Evolutionary conservation across 30 jellyfish, hydroid and myxozoan species (phyloP).

Genomic region (Cassiopea andromeda): DNA sequence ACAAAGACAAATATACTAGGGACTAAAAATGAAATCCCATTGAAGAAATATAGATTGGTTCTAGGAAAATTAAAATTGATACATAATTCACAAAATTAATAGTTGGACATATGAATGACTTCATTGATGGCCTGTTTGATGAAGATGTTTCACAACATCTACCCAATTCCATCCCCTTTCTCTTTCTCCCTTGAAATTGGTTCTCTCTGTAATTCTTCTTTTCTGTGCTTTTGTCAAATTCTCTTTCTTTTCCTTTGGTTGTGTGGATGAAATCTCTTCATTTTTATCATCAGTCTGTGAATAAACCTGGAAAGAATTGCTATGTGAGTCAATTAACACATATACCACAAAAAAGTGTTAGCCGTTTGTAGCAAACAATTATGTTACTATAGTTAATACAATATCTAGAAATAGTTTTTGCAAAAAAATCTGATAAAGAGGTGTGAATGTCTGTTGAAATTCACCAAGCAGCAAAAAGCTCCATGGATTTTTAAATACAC

Average conservation of each 20-base stretch:
- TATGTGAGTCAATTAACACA: background rate
- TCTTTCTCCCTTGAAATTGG: conserved; percentile 93
- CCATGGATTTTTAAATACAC: too few species aligned
- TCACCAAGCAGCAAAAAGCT: too few species aligned
- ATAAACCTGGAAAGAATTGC: conserved; percentile 8
- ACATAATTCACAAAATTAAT: background rate
- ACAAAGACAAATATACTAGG: too few species aligned
- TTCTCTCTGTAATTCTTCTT: conserved; percentile 87
- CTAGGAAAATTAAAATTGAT: too few species aligned
- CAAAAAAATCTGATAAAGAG: too few species aligned
- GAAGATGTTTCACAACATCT: conserved; percentile 90
- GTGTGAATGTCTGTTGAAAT: too few species aligned
- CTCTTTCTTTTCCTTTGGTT: conserved; percentile 83
- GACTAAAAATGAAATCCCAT: too few species aligned
- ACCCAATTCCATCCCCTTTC: conserved; percentile 99
- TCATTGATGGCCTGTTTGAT: conserved; percentile 74
- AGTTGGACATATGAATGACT: background rate
- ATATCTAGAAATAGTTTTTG: too few species aligned
- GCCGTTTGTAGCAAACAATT: too few species aligned
- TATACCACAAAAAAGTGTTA: too few species aligned
- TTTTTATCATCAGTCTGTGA: background rate
- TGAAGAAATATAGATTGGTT: too few species aligned
- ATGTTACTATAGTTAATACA: too few species aligned
- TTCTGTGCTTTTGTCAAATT: conserved; percentile 93
- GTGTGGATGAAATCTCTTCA: conserved; percentile 17